A percentile compares a stretch with the other conserved stretches of the same genome.
phyloP scores from a whole-genome alignment of 1,140 invertebrate species.

The Papilio xuthus region DNA sequence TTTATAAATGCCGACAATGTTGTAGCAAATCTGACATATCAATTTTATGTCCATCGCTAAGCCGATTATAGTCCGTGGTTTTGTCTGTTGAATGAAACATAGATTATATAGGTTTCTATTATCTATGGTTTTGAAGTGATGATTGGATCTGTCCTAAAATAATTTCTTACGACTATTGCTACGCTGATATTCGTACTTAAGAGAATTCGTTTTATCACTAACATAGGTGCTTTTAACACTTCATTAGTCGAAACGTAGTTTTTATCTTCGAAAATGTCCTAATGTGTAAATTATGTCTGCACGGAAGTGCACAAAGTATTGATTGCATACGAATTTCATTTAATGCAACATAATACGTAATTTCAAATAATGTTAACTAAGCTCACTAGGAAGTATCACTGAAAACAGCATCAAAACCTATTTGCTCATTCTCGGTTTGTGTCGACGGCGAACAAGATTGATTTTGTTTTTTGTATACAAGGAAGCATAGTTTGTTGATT shows the following conservation, averaged over 20 bases:
- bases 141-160: background rate
- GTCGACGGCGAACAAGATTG: constrained; percentile 17
- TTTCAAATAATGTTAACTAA: background rate
- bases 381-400: constrained; percentile 4
- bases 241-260: background rate
- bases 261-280: background rate
- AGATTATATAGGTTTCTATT: background rate
- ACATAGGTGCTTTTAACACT: too few species aligned
- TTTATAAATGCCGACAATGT: constrained; percentile 37
- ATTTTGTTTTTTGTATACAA: constrained; percentile 23
- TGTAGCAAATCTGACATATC: constrained; percentile 50
- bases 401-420: constrained; percentile 20
- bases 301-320: constrained; percentile 7
- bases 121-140: background rate
- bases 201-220: too few species aligned
- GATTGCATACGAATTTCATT: background rate
- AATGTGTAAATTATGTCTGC: background rate
- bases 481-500: constrained; percentile 20
- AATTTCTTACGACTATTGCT: background rate
- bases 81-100: constrained; percentile 20
- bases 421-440: background rate
- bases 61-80: constrained; percentile 44
- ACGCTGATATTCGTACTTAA: too few species aligned
- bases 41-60: constrained; percentile 56
- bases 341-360: background rate